A percentile compares a stretch with the other conserved stretches of the same genome.
phyloP scores from a whole-genome alignment of 1,140 invertebrate genomes.

The Lordiphosa clarofinis region DNA sequence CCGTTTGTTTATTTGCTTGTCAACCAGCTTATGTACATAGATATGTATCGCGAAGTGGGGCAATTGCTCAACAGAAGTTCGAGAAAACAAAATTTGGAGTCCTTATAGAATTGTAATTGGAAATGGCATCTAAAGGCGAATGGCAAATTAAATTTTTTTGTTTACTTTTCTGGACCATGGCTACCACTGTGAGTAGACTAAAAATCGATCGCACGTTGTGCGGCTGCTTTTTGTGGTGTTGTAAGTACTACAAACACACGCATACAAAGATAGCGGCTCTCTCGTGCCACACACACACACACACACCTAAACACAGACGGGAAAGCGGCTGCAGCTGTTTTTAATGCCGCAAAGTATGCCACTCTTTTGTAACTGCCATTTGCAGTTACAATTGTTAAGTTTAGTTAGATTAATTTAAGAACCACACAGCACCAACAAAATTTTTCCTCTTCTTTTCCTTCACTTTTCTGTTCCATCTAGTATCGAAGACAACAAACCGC shows the following conservation, averaged over 20 bases:
- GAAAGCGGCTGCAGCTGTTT: slow-evolving; percentile 45
- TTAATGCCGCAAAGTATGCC: slow-evolving; percentile 42
- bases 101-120: not conserved
- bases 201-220: slow-evolving; percentile 69
- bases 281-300: slow-evolving; percentile 8
- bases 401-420: not conserved
- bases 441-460: not conserved
- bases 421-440: not conserved
- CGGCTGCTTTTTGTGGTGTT: slow-evolving; percentile 13
- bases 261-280: slow-evolving; percentile 5
- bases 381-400: slow-evolving; percentile 4
- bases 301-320: slow-evolving; percentile 14
- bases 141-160: not conserved
- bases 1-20: slow-evolving; percentile 70
- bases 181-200: slow-evolving; percentile 29
- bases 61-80: not conserved
- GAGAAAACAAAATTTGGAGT: not conserved
- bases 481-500: slow-evolving; percentile 34
- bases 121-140: not conserved
- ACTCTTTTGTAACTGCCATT: slow-evolving; percentile 7
- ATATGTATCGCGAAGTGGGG: slow-evolving; percentile 1
- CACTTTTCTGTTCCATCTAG: slow-evolving; percentile 19
- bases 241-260: slow-evolving; percentile 40
- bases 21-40: slow-evolving; percentile 28
- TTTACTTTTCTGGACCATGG: slow-evolving; percentile 14